phyloP scores from a whole-genome alignment of 1,140 invertebrate genomes.

The Goniozus legneri region DNA sequence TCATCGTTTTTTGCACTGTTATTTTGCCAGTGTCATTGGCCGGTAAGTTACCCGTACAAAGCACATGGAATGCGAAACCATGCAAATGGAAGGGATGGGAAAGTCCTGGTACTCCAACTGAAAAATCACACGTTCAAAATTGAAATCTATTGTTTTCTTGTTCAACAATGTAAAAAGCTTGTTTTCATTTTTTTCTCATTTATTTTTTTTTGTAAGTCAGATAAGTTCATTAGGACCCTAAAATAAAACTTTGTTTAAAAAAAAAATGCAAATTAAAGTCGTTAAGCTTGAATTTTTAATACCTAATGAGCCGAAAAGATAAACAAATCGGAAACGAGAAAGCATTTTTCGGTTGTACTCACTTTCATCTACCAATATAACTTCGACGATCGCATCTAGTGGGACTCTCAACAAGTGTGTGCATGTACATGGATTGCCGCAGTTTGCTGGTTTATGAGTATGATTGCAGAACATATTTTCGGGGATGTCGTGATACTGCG shows the following conservation, averaged over 20 bases:
- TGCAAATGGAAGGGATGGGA: constrained; percentile 42
- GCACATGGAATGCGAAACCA: constrained; percentile 28
- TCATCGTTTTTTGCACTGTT: constrained; percentile 56
- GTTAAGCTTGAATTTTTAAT: too few species aligned
- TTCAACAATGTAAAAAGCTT: too few species aligned
- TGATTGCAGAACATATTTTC: constrained; percentile 40
- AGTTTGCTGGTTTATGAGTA: constrained; percentile 44
- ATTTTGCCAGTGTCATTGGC: too few species aligned
- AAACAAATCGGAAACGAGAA: too few species aligned
- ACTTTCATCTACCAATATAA: constrained; percentile 59
- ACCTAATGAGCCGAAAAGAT: too few species aligned
- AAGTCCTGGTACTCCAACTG: constrained; percentile 16
- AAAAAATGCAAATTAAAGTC: too few species aligned
- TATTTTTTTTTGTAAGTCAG: too few species aligned
- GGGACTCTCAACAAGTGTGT: constrained; percentile 54
- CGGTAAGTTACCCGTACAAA: constrained; percentile 21
- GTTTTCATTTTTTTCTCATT: too few species aligned
- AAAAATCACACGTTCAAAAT: constrained; percentile 9
- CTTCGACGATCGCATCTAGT: constrained; percentile 54
- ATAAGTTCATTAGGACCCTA: too few species aligned
- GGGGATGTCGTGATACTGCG: constrained; percentile 47
- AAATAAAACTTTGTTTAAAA: too few species aligned
- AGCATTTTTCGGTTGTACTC: too few species aligned
- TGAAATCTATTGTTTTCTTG: too few species aligned
- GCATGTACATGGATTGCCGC: constrained; percentile 46